These are phyloP conservation scores for Myotis vivesi DNA, from an alignment of 2,797 vertebrate genomes.

Conservation along the genomic window DNA sequence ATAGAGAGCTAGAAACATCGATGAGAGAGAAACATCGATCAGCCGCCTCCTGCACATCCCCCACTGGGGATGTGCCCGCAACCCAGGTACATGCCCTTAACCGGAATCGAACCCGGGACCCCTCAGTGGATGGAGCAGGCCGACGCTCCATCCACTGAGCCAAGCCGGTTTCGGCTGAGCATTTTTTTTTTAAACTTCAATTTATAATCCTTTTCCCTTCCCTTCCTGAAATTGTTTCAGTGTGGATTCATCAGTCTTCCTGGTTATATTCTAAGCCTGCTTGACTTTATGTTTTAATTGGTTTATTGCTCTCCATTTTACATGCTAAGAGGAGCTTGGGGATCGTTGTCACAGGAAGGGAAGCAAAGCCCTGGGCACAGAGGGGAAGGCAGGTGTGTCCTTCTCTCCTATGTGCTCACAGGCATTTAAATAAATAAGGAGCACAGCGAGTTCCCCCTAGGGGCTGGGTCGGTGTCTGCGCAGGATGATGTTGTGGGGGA, in stretches of 20 bases:
- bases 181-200: neutral
- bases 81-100: no score
- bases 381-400: neutral
- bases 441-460: neutral
- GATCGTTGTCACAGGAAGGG: conserved; percentile 35
- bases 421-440: conserved; percentile 38
- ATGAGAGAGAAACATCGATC: no score
- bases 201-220: neutral
- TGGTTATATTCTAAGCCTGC: conserved; percentile 30
- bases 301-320: conserved; percentile 19
- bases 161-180: no score
- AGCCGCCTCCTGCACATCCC: no score
- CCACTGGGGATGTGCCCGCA: no score
- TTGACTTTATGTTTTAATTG: neutral
- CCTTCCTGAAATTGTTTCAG: neutral
- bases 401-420: neutral
- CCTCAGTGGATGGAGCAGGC: no score
- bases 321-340: conserved; percentile 48
- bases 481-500: neutral
- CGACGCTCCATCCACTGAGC: no score
- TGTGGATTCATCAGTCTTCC: neutral
- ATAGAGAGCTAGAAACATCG: no score
- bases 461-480: neutral
- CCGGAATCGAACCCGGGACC: no score
- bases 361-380: neutral